Evolutionary conservation across 2,113 vertebrate species (phyloP), one percentile per base, ranked within the genome.

Genomic region (Gallinago jamesoni): DNA sequence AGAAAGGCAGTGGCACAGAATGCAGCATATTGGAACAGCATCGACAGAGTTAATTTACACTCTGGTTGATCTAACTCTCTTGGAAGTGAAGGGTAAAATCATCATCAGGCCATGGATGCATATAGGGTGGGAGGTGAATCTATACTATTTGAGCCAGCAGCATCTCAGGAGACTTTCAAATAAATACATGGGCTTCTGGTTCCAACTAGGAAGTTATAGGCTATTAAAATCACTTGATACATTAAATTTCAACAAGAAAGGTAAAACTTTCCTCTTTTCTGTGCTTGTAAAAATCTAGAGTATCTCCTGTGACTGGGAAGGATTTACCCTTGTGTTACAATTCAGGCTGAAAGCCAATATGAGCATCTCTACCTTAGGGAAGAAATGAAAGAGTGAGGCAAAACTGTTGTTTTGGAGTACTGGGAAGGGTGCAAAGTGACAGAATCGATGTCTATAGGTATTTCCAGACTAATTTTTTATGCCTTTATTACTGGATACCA

Each of bases 21-120:
- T 30, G 79, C 7, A 37, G 43, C 27, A 22, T 92, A 87, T 78
- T 79, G 53, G 45, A 94, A 79, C 55, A 67, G 53, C 57, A 76
- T 20, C 41, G 84, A 87, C 41, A 70, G 57, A 73, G 77, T 92
- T 96, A 82, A 79, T 87, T 69, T 91, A 28, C 45, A 52, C 23
- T 57, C 62, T 18, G 16, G 18, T 81, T 60, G n/a, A 28, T 62
- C 56, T 75, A 93, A 55, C 24, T 78, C 30, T 60, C 69, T 75
- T 82, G 48, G 33, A 82, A 94, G 57, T 0, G 19, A 79, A 69
- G 52, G 14, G 52, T 70, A 82, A 79, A 84, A 66, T 53, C 43
- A 28, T 89, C 60, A 45, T n/a, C 30, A 94, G 27, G 24, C 30
- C 33, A 8, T 48, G 56, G 60, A 56, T 68, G n/a, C 33, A 18